Percentiles rank a stretch among this genome's conserved stretches.
Conservation (phyloP, 2,113 vertebrate genomes). For the Toxotes jaculatrix region DNA sequence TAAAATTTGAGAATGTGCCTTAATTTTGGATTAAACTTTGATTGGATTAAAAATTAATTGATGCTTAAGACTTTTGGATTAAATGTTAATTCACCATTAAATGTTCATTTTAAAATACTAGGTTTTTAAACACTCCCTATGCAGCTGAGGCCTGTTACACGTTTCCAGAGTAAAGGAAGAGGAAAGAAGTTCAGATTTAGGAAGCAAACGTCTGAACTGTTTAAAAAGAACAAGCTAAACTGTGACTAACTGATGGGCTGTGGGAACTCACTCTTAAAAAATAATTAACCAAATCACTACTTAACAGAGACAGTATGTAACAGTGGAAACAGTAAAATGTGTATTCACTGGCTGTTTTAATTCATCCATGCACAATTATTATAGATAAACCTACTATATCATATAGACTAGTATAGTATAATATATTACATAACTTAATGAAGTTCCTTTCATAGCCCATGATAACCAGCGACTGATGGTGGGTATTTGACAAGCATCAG, state of each 20-base stretch:
- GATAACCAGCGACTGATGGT: not conserved
- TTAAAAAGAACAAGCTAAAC: not conserved
- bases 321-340: not conserved
- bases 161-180: conserved; percentile 5
- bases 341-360: not conserved
- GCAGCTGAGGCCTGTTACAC: conserved; percentile 18
- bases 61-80: conserved; percentile 52
- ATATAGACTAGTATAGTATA: not conserved
- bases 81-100: conserved; percentile 71
- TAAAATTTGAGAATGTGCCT: conserved; percentile 30
- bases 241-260: not conserved
- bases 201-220: not conserved
- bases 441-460: conserved; percentile 12
- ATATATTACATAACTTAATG: not conserved
- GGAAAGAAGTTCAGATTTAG: not conserved
- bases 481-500: conserved; percentile 11
- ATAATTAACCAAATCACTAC: not conserved
- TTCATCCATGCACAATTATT: not conserved
- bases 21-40: conserved; percentile 62
- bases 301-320: not conserved
- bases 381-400: not conserved
- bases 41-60: conserved; percentile 65
- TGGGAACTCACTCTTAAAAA: not conserved
- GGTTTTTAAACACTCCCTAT: conserved; percentile 33
- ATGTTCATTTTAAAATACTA: conserved; percentile 55